Base-by-base conservation (phyloP, 2,888 invertebrate genomes). In the Drosophila longiperda region DNA sequence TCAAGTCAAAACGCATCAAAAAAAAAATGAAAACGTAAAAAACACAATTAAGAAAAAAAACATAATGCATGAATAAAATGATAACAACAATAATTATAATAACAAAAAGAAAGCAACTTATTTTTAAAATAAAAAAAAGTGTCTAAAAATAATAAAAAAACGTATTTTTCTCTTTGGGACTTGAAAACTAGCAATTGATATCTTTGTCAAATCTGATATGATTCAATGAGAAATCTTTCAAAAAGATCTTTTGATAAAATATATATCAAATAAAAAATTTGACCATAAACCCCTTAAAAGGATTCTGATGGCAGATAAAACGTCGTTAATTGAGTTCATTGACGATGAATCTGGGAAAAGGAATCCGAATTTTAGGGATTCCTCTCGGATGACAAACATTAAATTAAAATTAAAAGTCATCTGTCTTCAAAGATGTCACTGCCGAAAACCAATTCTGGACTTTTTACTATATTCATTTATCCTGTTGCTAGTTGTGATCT, bases 401-500 rank as follows among this genome's bases (percentile, higher is more conserved):
- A 42, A 20, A 52, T 60, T 23, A 15, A 67, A 60, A 1, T 55
- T 42, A 8, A n/a, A 53, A 15, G 6, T 68, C 8, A 29, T 48
- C 12, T 54, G 66, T 59, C 50, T 75, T 11, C 66, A 83, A 20
- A 64, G 84, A 48, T 12, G 80, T 20, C 55, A 82, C 20, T 82
- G 83, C 1, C 82, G 89, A 3, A 91, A 87, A 34, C 67, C 77
- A 5, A 29, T 75, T 1, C n/a, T 38, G 6, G 7, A 23, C 8
- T 9, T 11, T 32, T 12, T 38, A 12, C 2, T 61, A 0, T 54
- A 42, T 20, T 1, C 11, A 6, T 15, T 29, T 1, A 12, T 90
- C 12, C 49, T 53, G 1, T 69, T 82, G 15, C 63, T 91, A 34
- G 34, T 92, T 84, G 80, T 69, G 55, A 91, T 70, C 85, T 90